Base-by-base conservation (phyloP, 2,797 vertebrate species). In the Spheniscus humboldti region DNA sequence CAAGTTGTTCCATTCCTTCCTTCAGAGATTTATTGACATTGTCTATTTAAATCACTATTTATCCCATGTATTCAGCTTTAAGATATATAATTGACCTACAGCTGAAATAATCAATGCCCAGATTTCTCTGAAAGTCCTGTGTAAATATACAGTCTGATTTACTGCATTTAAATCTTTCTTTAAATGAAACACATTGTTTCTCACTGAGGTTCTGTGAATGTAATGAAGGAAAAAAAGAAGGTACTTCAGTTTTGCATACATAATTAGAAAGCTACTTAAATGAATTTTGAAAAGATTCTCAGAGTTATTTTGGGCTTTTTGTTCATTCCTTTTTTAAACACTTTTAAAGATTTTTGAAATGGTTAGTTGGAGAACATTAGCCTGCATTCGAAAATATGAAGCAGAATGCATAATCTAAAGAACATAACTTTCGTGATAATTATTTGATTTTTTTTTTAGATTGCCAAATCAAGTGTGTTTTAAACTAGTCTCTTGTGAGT, bases 391-490 rank as follows among this genome's bases (percentile, higher is more conserved):
- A 76, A 94, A 95, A 85, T 90, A 87, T 30, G 57, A 96, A 95
- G 22, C 6, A 18, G 24, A 94, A 7, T 62, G 41, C 33, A 50
- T 24, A 77, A 94, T 80, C 68, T 47, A 94, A 92, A 33, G 73
- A 97, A 94, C 41, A 94, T 39, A 96, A 86, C 24, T 86, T 82
- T 88, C 91, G 57, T 81, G 79, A 93, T 80, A 97, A 88, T n/a
- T 63, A 88, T 96, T 96, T 94, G 27, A 66, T 90, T 92, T 96
- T 95, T 91, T 78, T 63, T 95, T 84, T 18, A 79, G 47, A 74
- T 77, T 96, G 74, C 48, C 82, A 96, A 97, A 93, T 96, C 88
- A 97, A 96, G 39, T 66, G 12, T 81, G 19, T 90, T 96, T 96
- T 86, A 94, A 97, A 96, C 45, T 83, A 75, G 64, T 86, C 92